Conservation (phyloP, 2,888 invertebrate genomes). For the Calameuta filiformis region DNA sequence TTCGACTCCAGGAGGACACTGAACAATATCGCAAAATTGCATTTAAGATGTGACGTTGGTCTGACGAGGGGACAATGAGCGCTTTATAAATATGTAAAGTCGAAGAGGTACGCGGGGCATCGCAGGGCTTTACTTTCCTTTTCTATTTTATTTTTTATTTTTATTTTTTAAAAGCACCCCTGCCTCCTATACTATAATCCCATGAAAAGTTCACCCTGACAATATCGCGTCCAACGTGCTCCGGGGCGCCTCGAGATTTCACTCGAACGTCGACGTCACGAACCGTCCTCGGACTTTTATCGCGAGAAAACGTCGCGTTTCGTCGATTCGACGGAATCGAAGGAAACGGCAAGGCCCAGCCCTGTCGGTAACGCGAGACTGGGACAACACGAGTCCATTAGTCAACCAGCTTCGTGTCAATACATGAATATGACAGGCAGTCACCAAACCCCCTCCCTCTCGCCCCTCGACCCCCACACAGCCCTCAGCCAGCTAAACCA, state of each 20-base stretch:
- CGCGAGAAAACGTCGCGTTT: slow-evolving; percentile 8
- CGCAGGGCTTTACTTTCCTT: slow-evolving; percentile 23
- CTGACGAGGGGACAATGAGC: slow-evolving; percentile 54
- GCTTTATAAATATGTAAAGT: slow-evolving; percentile 58
- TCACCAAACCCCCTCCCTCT: slow-evolving; percentile 24
- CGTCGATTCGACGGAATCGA: slow-evolving; percentile 11
- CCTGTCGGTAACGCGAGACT: slow-evolving; percentile 61
- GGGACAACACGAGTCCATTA: slow-evolving; percentile 66
- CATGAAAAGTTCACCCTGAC: background rate
- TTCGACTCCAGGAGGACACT: background rate
- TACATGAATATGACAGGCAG: slow-evolving; percentile 65
- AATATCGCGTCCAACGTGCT: background rate
- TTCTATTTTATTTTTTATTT: background rate
- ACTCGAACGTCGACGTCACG: background rate
- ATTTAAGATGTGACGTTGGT: slow-evolving; percentile 44
- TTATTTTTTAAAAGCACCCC: background rate
- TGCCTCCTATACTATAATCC: background rate
- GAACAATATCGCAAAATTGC: slow-evolving; percentile 41
- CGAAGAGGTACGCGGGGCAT: slow-evolving; percentile 35
- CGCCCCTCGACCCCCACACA: slow-evolving; percentile 17
- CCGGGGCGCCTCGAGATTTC: background rate
- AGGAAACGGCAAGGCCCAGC: slow-evolving; percentile 42
- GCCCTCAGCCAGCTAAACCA: slow-evolving; percentile 31
- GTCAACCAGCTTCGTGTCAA: slow-evolving; percentile 65
- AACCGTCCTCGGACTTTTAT: background rate